Conservation (phyloP, 1,140 invertebrate species). For the Vollenhovia emeryi region DNA sequence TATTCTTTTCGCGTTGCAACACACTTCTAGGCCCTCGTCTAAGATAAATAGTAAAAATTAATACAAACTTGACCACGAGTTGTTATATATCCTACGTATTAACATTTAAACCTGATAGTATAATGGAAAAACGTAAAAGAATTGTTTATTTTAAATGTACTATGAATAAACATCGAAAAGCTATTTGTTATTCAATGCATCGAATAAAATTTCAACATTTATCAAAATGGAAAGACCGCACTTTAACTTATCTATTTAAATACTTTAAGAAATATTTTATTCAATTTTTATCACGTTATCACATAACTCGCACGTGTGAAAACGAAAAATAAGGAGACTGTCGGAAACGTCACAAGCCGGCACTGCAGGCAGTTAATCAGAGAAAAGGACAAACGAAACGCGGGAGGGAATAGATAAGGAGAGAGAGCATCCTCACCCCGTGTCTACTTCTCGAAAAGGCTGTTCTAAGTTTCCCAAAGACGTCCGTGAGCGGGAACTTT, state of each 20-base stretch:
- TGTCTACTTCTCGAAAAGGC: slow-evolving; percentile 41
- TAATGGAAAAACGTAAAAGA: background rate
- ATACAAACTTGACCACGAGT: background rate
- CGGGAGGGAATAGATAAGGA: background rate
- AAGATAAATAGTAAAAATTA: background rate
- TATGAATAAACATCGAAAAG: background rate
- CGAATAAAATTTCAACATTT: background rate
- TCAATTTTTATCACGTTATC: slow-evolving; percentile 1
- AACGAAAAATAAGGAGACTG: background rate
- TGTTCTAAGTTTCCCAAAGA: slow-evolving; percentile 74
- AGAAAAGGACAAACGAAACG: background rate
- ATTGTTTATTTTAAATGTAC: background rate
- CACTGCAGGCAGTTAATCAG: slow-evolving; percentile 3
- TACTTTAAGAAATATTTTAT: background rate
- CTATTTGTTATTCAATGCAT: background rate
- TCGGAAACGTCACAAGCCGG: slow-evolving; percentile 24
- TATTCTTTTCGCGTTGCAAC: background rate
- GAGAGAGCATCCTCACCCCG: slow-evolving; percentile 28
- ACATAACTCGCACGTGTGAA: slow-evolving; percentile 1
- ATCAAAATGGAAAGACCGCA: background rate
- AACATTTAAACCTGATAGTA: background rate
- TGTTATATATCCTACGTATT: background rate
- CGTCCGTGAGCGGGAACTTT: slow-evolving; percentile 61
- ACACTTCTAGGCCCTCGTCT: background rate
- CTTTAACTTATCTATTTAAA: background rate